Percentiles rank a stretch among this genome's conserved stretches.
Evolutionary conservation across 1,140 invertebrate genomes (phyloP).

Genomic region (Caenorhabditis inopinata): DNA sequence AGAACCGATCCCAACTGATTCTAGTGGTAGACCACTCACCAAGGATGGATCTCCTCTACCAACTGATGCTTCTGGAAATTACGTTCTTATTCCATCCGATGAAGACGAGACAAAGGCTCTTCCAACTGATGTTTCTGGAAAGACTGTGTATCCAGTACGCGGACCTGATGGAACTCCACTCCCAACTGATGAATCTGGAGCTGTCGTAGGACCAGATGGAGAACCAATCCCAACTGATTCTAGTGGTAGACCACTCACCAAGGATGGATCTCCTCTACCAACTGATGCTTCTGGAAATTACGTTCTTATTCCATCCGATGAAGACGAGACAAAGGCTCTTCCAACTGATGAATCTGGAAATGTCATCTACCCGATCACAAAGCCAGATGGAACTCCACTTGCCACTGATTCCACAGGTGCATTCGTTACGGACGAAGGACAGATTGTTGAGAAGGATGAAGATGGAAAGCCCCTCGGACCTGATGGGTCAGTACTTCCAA

Average conservation of each 20-base stretch:
- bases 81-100: no score
- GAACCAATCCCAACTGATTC: conserved; percentile 38
- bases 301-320: background rate
- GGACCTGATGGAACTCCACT: conserved; percentile 40
- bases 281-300: conserved; percentile 38
- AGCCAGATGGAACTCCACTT: conserved; percentile 35
- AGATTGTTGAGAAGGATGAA: conserved; percentile 7
- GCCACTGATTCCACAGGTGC: conserved; percentile 40
- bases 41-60: no score
- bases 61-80: no score
- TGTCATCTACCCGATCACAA: conserved; percentile 20
- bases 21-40: no score
- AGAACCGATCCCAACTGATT: no score
- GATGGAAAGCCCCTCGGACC: conserved; percentile 33
- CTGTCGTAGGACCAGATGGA: background rate
- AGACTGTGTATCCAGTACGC: conserved; percentile 29
- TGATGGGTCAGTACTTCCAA: conserved; percentile 32
- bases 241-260: conserved; percentile 27
- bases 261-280: conserved; percentile 37
- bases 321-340: background rate
- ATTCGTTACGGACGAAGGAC: conserved; percentile 25
- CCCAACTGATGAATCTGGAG: conserved; percentile 47
- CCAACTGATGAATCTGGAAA: conserved; percentile 36
- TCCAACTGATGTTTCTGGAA: no score
- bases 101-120: no score